Conservation (phyloP, 2,113 vertebrate genomes). For the Pseudopipra pipra region DNA sequence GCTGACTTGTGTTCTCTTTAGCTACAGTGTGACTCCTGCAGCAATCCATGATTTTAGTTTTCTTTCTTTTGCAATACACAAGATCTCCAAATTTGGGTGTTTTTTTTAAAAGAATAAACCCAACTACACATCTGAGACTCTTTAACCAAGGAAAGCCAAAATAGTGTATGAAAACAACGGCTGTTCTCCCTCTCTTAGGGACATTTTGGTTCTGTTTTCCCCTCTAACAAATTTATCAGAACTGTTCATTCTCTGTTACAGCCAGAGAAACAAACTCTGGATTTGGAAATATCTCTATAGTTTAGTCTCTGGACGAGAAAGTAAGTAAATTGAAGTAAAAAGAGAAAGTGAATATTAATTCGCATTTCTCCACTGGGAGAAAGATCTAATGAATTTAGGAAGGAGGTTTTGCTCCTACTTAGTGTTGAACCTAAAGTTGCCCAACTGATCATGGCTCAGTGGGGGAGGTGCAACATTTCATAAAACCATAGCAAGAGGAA, state of each 20-base stretch:
- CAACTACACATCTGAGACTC: not conserved
- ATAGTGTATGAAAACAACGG: not conserved
- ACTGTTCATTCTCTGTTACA: not conserved
- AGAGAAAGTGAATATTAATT: conserved; percentile 5
- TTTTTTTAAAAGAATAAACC: not conserved
- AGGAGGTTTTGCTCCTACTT: conserved; percentile 35
- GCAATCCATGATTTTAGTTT: not conserved
- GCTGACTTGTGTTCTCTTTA: not conserved
- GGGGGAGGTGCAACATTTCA: not conserved
- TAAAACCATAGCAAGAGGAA: not conserved
- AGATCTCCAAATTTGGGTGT: not conserved
- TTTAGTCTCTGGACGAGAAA: not conserved
- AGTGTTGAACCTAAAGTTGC: not conserved
- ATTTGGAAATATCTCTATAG: not conserved
- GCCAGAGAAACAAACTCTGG: not conserved
- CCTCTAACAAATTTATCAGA: not conserved
- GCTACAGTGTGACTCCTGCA: not conserved
- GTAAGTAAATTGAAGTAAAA: not conserved
- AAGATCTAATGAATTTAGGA: conserved; percentile 13
- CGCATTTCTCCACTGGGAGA: not conserved
- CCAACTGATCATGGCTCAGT: not conserved
- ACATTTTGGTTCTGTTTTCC: not conserved
- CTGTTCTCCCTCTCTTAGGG: not conserved
- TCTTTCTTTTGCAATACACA: not conserved
- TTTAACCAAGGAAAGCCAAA: not conserved